Evolutionary conservation across 2,888 invertebrate species (phyloP).

Genomic region (Muscina levida): DNA sequence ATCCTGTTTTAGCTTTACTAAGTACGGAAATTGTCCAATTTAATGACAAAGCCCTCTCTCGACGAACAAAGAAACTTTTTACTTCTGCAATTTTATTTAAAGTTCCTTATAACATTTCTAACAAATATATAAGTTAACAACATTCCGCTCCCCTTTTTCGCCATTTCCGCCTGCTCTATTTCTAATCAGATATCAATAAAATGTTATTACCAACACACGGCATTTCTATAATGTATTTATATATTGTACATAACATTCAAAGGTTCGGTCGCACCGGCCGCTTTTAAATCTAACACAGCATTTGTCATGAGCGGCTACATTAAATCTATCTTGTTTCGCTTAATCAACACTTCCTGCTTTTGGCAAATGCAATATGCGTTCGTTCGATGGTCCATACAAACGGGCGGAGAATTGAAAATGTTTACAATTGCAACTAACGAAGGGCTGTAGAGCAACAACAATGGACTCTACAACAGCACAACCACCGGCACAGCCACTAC

Average conservation of each 20-base stretch:
- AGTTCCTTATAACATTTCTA: no score
- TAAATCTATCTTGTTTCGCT: constrained; percentile 46
- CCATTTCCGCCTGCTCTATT: no score
- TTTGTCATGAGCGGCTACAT: constrained; percentile 41
- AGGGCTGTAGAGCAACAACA: constrained; percentile 51
- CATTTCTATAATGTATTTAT: constrained; percentile 1
- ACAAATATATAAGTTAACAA: no score
- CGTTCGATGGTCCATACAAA: neutral
- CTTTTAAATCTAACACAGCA: constrained; percentile 11
- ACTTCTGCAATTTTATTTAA: no score
- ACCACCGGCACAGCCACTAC: neutral
- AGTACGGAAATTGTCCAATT: no score
- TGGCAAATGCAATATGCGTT: constrained; percentile 23
- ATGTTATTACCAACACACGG: constrained; percentile 54
- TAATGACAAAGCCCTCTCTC: no score
- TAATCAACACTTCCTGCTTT: constrained; percentile 62
- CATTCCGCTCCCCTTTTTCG: no score
- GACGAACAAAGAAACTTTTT: no score
- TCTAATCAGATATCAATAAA: constrained; percentile 38
- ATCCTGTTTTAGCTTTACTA: no score
- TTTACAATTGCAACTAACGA: constrained; percentile 33
- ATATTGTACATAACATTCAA: neutral
- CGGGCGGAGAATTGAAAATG: neutral
- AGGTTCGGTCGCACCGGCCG: neutral
- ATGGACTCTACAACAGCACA: constrained; percentile 5